Percentiles rank a stretch among this genome's conserved stretches.
Conservation (phyloP, 2,113 vertebrate species). For the Lates calcarifer region DNA sequence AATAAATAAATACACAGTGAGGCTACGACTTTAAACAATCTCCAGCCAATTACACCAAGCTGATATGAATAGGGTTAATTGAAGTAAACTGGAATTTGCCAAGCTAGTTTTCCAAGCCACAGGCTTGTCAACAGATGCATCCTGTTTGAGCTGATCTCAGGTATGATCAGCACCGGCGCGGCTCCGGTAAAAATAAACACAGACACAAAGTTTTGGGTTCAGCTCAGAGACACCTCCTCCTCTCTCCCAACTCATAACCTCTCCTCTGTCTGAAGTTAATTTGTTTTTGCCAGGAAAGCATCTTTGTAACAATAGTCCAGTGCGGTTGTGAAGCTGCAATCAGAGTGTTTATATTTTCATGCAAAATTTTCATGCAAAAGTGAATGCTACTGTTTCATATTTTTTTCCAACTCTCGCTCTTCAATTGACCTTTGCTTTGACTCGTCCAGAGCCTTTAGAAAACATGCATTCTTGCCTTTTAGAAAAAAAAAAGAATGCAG, state of each 20-base stretch:
- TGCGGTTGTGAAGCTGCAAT: background rate
- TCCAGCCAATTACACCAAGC: background rate
- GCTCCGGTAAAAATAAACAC: conserved; percentile 43
- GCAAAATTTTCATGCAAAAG: background rate
- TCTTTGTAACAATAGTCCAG: conserved; percentile 7
- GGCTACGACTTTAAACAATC: conserved; percentile 10
- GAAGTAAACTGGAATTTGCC: conserved; percentile 27
- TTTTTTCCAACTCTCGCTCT: background rate
- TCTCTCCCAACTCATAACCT: background rate
- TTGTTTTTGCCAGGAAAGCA: background rate
- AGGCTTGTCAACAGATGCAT: conserved; percentile 47
- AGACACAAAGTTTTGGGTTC: conserved; percentile 26
- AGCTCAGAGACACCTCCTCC: background rate
- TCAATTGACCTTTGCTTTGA: background rate
- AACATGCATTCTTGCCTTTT: conserved; percentile 25
- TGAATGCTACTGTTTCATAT: background rate
- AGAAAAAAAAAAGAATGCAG: conserved; percentile 21
- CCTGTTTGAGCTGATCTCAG: conserved; percentile 52
- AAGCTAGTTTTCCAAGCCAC: conserved; percentile 17
- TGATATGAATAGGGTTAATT: conserved; percentile 31
- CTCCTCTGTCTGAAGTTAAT: background rate
- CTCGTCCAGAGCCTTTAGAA: background rate
- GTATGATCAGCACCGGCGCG: conserved; percentile 27
- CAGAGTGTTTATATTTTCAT: conserved; percentile 25
- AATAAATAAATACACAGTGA: background rate